Percentiles rank a stretch among this genome's conserved stretches.
phyloP scores from a whole-genome alignment of 2,113 vertebrate species.

The Hyaena hyaena region DNA sequence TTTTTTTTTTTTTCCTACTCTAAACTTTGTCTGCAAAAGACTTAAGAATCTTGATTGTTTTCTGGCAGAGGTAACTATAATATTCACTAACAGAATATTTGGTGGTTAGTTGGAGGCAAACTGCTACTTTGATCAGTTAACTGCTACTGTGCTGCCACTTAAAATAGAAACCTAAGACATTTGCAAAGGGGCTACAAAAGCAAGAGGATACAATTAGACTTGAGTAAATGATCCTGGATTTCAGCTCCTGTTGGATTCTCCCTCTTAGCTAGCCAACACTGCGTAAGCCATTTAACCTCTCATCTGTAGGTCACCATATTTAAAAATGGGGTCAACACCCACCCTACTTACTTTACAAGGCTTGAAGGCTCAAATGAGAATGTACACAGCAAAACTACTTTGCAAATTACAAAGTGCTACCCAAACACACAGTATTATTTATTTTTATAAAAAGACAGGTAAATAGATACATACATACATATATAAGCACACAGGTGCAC shows the following conservation, averaged over 20 bases:
- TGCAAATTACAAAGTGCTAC: constrained; percentile 22
- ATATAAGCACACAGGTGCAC: neutral
- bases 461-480: neutral
- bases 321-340: neutral
- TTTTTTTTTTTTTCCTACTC: neutral
- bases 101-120: neutral
- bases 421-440: constrained; percentile 28
- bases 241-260: neutral
- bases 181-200: neutral
- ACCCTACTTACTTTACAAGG: neutral
- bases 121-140: neutral
- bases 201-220: constrained; percentile 3
- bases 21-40: neutral
- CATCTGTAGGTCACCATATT: neutral
- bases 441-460: neutral
- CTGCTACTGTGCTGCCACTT: neutral
- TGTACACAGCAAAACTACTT: neutral
- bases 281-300: neutral
- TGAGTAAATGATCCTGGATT: neutral
- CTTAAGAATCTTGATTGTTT: neutral
- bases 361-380: neutral
- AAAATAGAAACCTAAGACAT: neutral
- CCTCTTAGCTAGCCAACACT: neutral
- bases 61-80: neutral
- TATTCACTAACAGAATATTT: neutral